Base-by-base conservation (phyloP, 2,113 vertebrate species). In the Chaetodon trifascialis region DNA sequence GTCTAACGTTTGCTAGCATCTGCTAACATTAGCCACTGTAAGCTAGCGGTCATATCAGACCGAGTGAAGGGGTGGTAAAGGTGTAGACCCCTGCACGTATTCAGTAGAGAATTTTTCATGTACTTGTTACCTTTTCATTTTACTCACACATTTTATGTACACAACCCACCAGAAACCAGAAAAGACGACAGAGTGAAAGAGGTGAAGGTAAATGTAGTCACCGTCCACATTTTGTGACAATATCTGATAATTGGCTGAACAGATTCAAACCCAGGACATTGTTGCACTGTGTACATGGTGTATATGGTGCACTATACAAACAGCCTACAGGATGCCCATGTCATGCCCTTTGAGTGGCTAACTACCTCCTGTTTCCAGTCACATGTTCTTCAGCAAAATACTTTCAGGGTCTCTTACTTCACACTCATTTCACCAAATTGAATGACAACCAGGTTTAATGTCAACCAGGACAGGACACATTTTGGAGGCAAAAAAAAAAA, bases 341-440 rank as follows among this genome's bases (percentile, higher is more conserved):
- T 62, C 77, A 11, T 49, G 47, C 17, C 67, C 52, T 70, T 10
- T 63, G 36, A 83, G 75, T 30, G 44, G 72, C 12, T 54, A 74
- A 68, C 82, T 88, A 90, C 89, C 84, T 90, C 89, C 62, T 80
- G 68, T 71, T 70, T 69, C 56, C 34, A 72, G 55, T 77, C 25
- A 52, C 6, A 5, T 15, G 25, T 63, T 89, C 44, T 56, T 77
- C 56, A 69, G 17, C 10, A n/a, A 60, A 30, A 65, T 42, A 23
- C 10, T 59, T 47, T 68, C 52, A 74, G 70, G 14, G n/a, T 36
- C 54, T 75, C 62, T 12, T 17, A 34, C 11, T 64, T 51, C 4
- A 42, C 7, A 10, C 36, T 79, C n/a, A 42, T 42, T 15, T 25
- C 11, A 34, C n/a, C 6, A 38, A 8, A 49, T 69, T 42, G n/a